Base-by-base conservation (phyloP, 2,113 vertebrate genomes). In the Siniperca chuatsi region DNA sequence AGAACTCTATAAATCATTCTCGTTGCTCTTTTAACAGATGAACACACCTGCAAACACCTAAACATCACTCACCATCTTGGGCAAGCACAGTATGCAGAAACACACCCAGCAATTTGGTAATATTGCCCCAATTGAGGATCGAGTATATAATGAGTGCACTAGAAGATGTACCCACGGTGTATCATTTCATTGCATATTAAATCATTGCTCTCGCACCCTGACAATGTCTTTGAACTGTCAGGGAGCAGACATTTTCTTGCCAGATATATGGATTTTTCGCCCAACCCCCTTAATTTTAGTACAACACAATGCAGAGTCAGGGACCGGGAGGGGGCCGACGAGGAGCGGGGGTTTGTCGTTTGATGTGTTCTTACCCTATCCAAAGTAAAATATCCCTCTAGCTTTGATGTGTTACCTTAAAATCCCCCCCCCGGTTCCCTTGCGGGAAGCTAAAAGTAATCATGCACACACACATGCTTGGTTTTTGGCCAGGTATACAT, bases 171-270 rank as follows among this genome's bases (percentile, higher is more conserved):
- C 64, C 87, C 76, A 81, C 33, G 58, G 85, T 81, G 77, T 90
- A n/a, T 65, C 65, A 84, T 91, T 90, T 91, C 85, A 84, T 81
- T 84, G 89, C 44, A 73, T 87, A 82, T 93, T 92, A 95, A 93
- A 95, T 93, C 90, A 90, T 72, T 21, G 35, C 81, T 67, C 80
- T 78, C 82, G 71, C 60, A 72, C 61, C 40, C 66, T 78, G 80
- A 82, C 79, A 60, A n/a, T 50, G 69, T 69, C 90, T 95, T 95
- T 95, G 93, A 95, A 95, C 87, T 95, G 91, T 91, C 89, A 87
- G 37, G 16, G 44, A 85, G 78, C 79, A 87, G 85, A 86, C 88
- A 74, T 90, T 90, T 90, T 85, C 73, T 60, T 75, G 65, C 60
- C 83, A 91, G 89, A 94, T 94, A 89, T 89, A 92, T 92, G 90